Evolutionary conservation across 2,888 invertebrate species (phyloP).

Genomic region (Rhamnusium bicolor): DNA sequence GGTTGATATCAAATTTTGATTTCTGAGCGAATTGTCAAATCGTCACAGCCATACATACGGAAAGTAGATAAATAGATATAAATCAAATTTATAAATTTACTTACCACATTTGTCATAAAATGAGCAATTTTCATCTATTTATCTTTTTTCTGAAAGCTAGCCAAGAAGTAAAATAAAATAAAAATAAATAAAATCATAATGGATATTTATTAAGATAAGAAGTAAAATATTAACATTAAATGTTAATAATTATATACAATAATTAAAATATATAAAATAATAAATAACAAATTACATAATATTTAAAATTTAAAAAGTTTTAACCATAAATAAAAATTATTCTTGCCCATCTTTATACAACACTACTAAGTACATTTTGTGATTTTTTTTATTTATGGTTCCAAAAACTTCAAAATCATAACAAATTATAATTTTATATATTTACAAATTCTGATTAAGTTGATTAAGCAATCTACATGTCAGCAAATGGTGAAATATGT

Average conservation of each 20-base stretch:
- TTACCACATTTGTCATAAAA: neutral
- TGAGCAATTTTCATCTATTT: neutral
- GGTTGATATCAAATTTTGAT: neutral
- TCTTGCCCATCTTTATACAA: neutral
- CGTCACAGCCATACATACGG: neutral
- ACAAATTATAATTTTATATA: conserved; percentile 29
- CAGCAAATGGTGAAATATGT: neutral
- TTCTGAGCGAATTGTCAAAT: neutral
- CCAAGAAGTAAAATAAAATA: conserved; percentile 12
- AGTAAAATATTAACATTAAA: conserved; percentile 26
- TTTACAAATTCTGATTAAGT: conserved; percentile 27
- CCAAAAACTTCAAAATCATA: conserved; percentile 17
- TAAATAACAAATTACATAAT: conserved; percentile 35
- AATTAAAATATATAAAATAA: conserved; percentile 32
- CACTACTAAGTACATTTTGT: conserved; percentile 16
- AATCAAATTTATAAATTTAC: neutral
- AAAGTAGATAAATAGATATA: neutral
- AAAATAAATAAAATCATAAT: conserved; percentile 26
- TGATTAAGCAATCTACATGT: conserved; percentile 38
- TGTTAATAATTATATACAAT: conserved; percentile 35
- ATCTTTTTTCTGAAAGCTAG: neutral
- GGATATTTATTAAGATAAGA: conserved; percentile 34
- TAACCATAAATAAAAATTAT: conserved; percentile 19
- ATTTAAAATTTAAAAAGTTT: conserved; percentile 28
- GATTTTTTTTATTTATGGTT: conserved; percentile 18